Base-by-base conservation (phyloP, 1,140 invertebrate genomes). In the Plodia interpunctella region DNA sequence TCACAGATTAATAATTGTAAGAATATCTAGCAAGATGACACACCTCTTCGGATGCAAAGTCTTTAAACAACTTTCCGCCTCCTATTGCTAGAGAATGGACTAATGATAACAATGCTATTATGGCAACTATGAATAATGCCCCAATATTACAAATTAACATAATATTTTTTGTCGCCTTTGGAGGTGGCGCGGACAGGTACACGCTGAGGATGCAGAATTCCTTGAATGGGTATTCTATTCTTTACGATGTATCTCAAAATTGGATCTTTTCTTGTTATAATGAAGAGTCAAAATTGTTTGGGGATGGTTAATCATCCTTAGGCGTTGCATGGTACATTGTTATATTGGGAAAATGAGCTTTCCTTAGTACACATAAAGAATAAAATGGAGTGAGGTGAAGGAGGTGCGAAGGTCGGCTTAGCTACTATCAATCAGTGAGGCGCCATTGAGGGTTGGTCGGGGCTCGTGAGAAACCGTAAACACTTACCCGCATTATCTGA, bases 21-120 rank as follows among this genome's bases (percentile, higher is more conserved):
- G 6, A 35, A n/a, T n/a, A n/a, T n/a, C 32, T 35, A 5, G 2
- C 8, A 35, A 5, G 32, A 11, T 35, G 8, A 9, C 8, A 35
- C n/a, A n/a, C n/a, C n/a, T 11, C 4, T 35, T 35, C 10, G 2
- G 9, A 3, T 35, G 2, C 13, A 35, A 11, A 35, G 10, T 35
- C 13, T 13, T 13, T 5, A 11, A 35, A 35, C 4, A 66, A 69
- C 65, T 65, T 64, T 54, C 70, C 65, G 67, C 75, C 66, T 61
- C 73, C 75, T 78, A 79, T 82, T 76, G 82, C 68, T 73, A 79
- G 73, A 63, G 73, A 82, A 78, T 77, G 66, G 72, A 84, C 87
- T 84, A 80, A 85, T 80, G 81, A 87, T 86, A 88, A 88, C 86
- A 86, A 84, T 81, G 83, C 81, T 86, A 87, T 87, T 87, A 80